phyloP scores from a whole-genome alignment of 2,113 vertebrate species.

The Cinclus mexicanus region DNA sequence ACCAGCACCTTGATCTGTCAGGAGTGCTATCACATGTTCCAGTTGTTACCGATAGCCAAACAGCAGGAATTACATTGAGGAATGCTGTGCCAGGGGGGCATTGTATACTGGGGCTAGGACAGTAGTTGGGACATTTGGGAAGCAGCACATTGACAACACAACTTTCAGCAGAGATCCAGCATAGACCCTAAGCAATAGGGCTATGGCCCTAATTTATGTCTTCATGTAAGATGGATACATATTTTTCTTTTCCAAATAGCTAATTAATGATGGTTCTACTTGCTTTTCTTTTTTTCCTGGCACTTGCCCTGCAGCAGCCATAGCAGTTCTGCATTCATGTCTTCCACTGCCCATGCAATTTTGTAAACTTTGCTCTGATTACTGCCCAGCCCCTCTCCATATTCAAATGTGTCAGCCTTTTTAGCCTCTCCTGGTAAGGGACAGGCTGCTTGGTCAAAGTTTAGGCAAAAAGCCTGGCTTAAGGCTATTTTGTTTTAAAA shows the following conservation, averaged over 20 bases:
- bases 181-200: background rate
- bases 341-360: fast-evolving
- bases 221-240: background rate
- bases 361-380: background rate
- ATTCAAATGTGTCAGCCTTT: background rate
- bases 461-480: background rate
- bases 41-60: background rate
- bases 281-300: background rate
- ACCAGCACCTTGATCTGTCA: background rate
- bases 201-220: background rate
- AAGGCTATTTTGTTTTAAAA: background rate
- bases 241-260: background rate
- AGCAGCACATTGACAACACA: background rate
- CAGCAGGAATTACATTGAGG: background rate
- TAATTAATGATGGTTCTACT: background rate
- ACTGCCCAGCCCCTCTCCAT: background rate
- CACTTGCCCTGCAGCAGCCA: background rate
- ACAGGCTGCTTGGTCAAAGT: background rate
- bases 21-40: background rate
- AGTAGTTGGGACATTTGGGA: background rate
- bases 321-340: background rate
- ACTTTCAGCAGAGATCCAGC: background rate
- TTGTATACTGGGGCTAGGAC: background rate
- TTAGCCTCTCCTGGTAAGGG: background rate
- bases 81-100: background rate